Evolutionary conservation across 2,888 invertebrate genomes (phyloP), one percentile per base, ranked within the genome.

Genomic region (Noctua comes): DNA sequence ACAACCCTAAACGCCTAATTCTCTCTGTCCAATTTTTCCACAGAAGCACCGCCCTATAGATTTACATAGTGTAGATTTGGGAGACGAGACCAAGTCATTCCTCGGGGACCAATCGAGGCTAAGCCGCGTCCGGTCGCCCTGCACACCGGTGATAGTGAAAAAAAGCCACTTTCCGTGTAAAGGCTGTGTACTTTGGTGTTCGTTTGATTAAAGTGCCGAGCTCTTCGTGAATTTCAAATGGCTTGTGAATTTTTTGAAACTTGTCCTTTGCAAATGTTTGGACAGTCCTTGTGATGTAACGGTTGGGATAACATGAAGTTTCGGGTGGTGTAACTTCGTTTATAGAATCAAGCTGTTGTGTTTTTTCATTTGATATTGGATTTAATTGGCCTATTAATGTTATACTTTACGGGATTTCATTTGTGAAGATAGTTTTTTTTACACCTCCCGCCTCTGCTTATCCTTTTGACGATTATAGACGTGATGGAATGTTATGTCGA

Each of bases 111-210:
- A 85, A 88, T 88, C 81, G 77, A 57, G 79, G 77, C 81, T 88
- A 85, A 88, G 77, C 85, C 84, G 62, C 80, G 77, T 73, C 71
- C 86, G 77, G 79, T 68, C 76, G 81, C 79, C 83, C 89, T 88
- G 89, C 80, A 79, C 83, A 80, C 77, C 86, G 83, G 82, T 85
- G 88, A 89, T 88, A 88, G 85, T 82, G 85, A 85, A 88, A 88
- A 77, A 88, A 86, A 77, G 78, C 86, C 79, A 79, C 77, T 80
- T 76, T 76, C 40, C 77, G 76, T 75, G 83, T 80, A 87, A 86
- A 86, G 77, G 82, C 87, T 75, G 79, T 80, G 86, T 85, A 83
- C 85, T 86, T 86, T 83, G 86, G 86, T 83, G 80, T 86, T 86
- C 86, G 85, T 85, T 86, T 85, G 85, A 85, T 85, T 86, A 85